Conservation (phyloP, 2,888 invertebrate genomes). For the Oligia latruncula region DNA sequence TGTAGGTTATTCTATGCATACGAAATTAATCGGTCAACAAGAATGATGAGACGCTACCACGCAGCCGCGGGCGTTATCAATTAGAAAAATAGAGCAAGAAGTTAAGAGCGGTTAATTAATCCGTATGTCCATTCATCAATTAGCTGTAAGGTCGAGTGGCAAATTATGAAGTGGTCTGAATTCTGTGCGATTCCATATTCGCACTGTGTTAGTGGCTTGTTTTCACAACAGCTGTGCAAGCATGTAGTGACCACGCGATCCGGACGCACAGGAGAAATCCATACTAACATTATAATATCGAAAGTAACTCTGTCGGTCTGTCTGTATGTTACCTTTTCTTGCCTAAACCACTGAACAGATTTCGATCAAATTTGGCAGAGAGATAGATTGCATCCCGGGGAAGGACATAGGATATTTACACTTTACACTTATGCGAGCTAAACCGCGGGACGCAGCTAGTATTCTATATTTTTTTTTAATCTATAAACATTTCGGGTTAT, state of each 20-base stretch:
- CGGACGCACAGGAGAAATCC: neutral
- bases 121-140: conserved; percentile 60
- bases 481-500: neutral
- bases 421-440: too few species aligned
- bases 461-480: neutral
- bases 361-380: too few species aligned
- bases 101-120: conserved; percentile 63
- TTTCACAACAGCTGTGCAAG: conserved; percentile 57
- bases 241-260: conserved; percentile 47
- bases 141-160: conserved; percentile 59
- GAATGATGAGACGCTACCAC: conserved; percentile 46
- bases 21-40: conserved; percentile 37
- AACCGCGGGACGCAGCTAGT: too few species aligned
- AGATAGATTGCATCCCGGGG: too few species aligned
- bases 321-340: too few species aligned
- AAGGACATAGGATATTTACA: too few species aligned
- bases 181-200: conserved; percentile 56
- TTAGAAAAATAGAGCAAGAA: conserved; percentile 67
- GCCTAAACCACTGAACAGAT: too few species aligned
- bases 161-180: conserved; percentile 63
- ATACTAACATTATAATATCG: too few species aligned
- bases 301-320: too few species aligned
- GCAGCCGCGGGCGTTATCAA: conserved; percentile 56
- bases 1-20: conserved; percentile 27
- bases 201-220: conserved; percentile 54